Evolutionary conservation across 2,888 invertebrate genomes (phyloP).

Genomic region (Glomeris marginata): DNA sequence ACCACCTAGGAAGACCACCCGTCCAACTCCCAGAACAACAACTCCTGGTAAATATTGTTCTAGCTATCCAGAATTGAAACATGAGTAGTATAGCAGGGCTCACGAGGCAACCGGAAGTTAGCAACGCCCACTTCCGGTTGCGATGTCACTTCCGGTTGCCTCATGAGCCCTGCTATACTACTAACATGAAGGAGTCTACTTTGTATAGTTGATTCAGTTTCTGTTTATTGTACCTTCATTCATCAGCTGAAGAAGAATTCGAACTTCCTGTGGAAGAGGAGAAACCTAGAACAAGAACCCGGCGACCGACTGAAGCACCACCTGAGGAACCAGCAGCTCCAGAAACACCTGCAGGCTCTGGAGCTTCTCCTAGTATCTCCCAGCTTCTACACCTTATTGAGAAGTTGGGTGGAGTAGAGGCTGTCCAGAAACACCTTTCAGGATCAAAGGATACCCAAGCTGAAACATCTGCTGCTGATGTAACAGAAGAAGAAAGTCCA

Average conservation of each 20-base stretch:
- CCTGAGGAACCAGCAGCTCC: conserved; percentile 25
- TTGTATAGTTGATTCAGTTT: no score
- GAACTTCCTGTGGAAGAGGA: conserved; percentile 4
- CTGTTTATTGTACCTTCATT: no score
- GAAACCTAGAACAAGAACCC: conserved; percentile 4
- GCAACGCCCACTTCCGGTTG: no score
- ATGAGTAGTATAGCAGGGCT: no score
- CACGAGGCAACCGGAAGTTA: no score
- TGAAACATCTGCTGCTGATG: not conserved
- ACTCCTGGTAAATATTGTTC: not conserved
- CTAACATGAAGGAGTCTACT: no score
- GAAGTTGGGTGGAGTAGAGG: conserved; percentile 24
- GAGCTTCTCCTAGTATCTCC: conserved; percentile 13
- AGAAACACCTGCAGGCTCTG: conserved; percentile 1
- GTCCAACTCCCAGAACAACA: conserved; percentile 3
- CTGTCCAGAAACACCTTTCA: conserved; percentile 28
- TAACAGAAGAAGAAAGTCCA: conserved; percentile 1
- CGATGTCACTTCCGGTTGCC: no score
- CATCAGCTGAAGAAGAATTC: not conserved
- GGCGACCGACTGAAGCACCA: conserved; percentile 12
- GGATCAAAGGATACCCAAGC: conserved; percentile 12
- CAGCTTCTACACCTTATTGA: conserved; percentile 20
- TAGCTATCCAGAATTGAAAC: no score
- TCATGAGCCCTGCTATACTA: no score
- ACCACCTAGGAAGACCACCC: not conserved